Evolutionary conservation across 2,113 vertebrate species (phyloP).

Genomic region (Heliornis fulica): DNA sequence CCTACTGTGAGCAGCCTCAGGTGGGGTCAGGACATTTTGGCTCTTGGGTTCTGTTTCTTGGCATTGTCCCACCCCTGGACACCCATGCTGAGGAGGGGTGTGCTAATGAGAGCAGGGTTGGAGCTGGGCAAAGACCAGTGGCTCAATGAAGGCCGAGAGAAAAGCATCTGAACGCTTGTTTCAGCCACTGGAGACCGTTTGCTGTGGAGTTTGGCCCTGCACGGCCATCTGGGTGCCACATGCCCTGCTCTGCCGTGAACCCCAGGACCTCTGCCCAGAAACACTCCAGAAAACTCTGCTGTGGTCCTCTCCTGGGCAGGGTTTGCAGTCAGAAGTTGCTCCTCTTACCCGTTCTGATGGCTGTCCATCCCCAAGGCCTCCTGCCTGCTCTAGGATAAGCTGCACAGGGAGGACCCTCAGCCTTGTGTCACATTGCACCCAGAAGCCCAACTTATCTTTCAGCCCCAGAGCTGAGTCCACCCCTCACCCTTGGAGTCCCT

Average conservation of each 20-base stretch:
- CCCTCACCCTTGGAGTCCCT: background rate
- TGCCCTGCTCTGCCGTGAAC: background rate
- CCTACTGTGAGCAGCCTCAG: background rate
- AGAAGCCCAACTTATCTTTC: background rate
- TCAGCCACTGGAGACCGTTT: background rate
- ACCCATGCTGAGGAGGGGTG: rapidly evolving
- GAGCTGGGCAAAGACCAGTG: background rate
- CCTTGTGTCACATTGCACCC: too few relatives aligned
- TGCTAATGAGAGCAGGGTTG: background rate
- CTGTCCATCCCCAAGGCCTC: background rate
- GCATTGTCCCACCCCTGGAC: background rate
- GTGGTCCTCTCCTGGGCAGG: background rate
- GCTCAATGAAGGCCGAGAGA: background rate
- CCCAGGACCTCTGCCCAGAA: background rate
- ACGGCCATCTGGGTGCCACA: background rate
- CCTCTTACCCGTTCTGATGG: rapidly evolving
- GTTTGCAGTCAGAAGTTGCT: background rate
- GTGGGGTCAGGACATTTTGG: background rate
- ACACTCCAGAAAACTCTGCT: background rate
- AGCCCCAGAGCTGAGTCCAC: background rate
- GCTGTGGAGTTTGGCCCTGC: background rate
- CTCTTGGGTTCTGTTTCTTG: background rate
- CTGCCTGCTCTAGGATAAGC: background rate
- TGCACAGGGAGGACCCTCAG: background rate
- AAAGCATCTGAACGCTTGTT: background rate